Percentiles rank a stretch among this genome's conserved stretches.
Evolutionary conservation across 1,140 invertebrate species (phyloP).

Genomic region (Caerostris extrusa): DNA sequence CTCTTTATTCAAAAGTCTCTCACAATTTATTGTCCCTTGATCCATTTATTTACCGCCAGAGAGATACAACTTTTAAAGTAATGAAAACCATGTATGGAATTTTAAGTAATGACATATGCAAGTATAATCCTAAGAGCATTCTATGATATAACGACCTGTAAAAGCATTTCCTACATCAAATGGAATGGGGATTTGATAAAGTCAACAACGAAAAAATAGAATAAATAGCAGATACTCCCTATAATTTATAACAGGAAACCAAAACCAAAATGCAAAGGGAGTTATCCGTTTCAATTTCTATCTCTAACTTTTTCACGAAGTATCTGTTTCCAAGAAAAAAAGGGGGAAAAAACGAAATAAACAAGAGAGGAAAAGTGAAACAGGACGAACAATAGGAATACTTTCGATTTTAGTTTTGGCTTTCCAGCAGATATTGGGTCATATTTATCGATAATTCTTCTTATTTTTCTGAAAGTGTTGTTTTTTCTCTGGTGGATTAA

Average conservation of each 20-base stretch:
- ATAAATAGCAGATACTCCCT: no score
- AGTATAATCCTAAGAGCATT: not conserved
- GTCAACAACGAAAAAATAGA: no score
- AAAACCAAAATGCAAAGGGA: not conserved
- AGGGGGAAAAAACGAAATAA: no score
- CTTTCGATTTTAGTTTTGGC: no score
- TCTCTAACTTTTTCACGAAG: not conserved
- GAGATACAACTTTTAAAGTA: not conserved
- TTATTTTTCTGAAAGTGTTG: no score
- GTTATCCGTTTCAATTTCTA: not conserved
- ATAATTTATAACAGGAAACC: not conserved
- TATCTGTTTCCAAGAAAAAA: not conserved
- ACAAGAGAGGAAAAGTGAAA: not conserved
- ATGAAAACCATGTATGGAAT: no score
- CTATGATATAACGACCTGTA: not conserved
- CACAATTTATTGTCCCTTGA: not conserved
- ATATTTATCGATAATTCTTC: no score
- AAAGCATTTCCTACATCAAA: not conserved
- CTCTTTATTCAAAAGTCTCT: not conserved
- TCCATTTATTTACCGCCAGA: not conserved
- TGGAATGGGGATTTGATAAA: not conserved
- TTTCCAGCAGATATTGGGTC: no score
- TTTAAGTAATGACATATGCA: no score
- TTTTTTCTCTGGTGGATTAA: no score
- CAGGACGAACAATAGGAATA: no score